Evolutionary conservation across 2,113 vertebrate species (phyloP), one percentile per base, ranked within the genome.

Genomic region (Sinosuthora webbiana): DNA sequence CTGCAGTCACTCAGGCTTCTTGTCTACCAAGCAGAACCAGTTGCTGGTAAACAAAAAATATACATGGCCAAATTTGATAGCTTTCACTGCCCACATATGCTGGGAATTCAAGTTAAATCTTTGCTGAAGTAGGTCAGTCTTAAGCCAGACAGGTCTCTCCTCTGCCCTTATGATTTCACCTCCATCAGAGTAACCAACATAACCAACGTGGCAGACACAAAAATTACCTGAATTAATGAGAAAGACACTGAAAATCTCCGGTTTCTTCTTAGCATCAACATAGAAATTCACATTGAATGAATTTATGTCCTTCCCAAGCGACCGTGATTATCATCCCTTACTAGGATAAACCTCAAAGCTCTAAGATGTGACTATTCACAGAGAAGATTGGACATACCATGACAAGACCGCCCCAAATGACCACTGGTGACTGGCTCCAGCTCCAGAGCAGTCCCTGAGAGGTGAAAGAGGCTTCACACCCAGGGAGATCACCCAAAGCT

Each of bases 11-110:
- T 91, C n/a, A 22, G 8, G 28, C 49, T 87, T 68, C 69, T 64
- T 41, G 28, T 30, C 28, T 79, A 53, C 28, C 27, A n/a, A 2
- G 6, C 0, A 0, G 13, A 64, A 11, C 6, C 47, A 68, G 39
- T 14, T 71, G 24, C 13, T 42, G 41, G 10, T 41, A 53, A 89
- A 79, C 9, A 76, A 15, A 37, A 64, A 13, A 16, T 33, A 25
- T 10, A 23, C 0, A 0, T 4, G 21, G 59, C n/a, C 53, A 75
- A 24, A 67, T 86, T 28, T 83, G 44, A 42, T 0, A 5, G 39
- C 6, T 70, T 86, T 47, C 23, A 7, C 3, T 71, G 33, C 7
- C 49, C 8, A 1, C 6, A 39, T 35, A 30, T 21, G 18, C 21
- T 42, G 50, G 20, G 35, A 69, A 69, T 85, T 79, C 42, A 73